These are phyloP conservation scores for Pangasius larnaudii DNA, from an alignment of 2,797 vertebrate genomes.

Conservation along the genomic window DNA sequence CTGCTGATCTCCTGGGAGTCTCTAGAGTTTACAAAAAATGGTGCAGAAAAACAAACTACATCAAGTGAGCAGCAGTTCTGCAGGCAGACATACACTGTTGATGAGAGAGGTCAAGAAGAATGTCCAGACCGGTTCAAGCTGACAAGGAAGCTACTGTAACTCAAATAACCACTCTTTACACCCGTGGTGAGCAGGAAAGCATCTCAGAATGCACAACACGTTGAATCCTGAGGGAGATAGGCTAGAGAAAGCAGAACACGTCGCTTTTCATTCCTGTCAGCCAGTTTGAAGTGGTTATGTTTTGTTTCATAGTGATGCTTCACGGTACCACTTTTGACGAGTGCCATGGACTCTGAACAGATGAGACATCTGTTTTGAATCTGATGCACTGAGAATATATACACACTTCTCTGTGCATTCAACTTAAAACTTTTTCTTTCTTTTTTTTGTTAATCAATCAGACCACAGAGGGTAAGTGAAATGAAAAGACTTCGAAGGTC, in stretches of 20 bases:
- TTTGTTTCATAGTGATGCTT: neutral
- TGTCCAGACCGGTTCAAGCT: neutral
- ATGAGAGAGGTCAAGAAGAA: neutral
- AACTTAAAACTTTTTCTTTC: neutral
- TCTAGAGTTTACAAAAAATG: neutral
- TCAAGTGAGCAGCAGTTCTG: neutral
- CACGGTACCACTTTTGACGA: neutral
- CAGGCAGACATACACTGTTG: neutral
- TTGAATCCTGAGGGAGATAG: neutral
- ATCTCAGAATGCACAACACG: no score
- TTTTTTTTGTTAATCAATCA: no score
- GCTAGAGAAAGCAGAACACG: neutral
- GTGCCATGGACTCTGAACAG: neutral
- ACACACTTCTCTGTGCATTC: neutral
- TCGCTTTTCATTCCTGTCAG: neutral
- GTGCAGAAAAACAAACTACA: neutral
- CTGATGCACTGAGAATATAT: neutral
- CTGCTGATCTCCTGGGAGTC: neutral
- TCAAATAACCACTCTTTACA: neutral
- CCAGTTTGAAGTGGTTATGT: neutral
- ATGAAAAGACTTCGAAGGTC: neutral
- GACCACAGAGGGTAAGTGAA: neutral
- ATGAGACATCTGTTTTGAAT: neutral
- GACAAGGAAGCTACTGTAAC: neutral
- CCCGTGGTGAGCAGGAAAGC: neutral